These are phyloP conservation scores for Novumbra hubbsi DNA, from an alignment of 2,797 vertebrate genomes.

Conservation along the genomic window DNA sequence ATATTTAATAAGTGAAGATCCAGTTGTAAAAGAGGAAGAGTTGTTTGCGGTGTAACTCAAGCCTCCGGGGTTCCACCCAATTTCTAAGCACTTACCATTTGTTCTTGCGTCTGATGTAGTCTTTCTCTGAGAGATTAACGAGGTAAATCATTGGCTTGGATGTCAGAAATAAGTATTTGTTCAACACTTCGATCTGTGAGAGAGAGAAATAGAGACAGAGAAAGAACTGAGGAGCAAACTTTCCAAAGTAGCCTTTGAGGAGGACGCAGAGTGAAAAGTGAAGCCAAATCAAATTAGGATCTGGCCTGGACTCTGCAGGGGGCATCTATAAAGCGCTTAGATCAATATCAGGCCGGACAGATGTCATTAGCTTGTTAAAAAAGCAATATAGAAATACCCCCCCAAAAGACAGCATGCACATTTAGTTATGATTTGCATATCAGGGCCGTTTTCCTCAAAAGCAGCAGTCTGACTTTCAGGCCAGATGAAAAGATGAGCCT, in stretches of 20 bases:
- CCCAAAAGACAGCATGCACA: constrained; percentile 51
- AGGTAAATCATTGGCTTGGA: constrained; percentile 86
- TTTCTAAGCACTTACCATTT: constrained; percentile 74
- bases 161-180: constrained; percentile 83
- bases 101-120: constrained; percentile 82
- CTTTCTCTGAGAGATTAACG: constrained; percentile 83
- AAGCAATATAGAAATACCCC: constrained; percentile 53
- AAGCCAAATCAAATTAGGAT: constrained; percentile 63
- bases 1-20: neutral
- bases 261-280: constrained; percentile 49
- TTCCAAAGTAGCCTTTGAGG: constrained; percentile 59
- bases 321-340: constrained; percentile 59
- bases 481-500: constrained; percentile 58
- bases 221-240: constrained; percentile 53
- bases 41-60: constrained; percentile 15
- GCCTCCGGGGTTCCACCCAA: constrained; percentile 22
- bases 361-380: constrained; percentile 69
- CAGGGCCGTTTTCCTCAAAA: constrained; percentile 43
- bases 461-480: constrained; percentile 57
- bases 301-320: constrained; percentile 60
- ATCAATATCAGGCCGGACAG: constrained; percentile 68
- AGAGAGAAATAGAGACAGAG: constrained; percentile 5
- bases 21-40: constrained; percentile 31
- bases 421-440: constrained; percentile 59
- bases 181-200: constrained; percentile 79